These are phyloP conservation scores for Pseudomyrmex gracilis DNA, from an alignment of 1,140 invertebrate genomes.

Conservation along the genomic window DNA sequence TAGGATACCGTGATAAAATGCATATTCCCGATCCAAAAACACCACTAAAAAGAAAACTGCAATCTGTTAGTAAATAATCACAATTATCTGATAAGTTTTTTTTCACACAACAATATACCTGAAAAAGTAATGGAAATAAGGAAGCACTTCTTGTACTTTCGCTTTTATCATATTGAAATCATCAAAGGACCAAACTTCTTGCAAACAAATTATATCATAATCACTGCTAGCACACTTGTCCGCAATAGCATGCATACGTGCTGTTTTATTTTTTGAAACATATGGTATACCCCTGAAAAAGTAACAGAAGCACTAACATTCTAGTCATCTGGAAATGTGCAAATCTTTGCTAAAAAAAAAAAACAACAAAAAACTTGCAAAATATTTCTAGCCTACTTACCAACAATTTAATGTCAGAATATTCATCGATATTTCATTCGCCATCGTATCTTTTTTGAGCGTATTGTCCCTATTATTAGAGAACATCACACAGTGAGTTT, in stretches of 20 bases:
- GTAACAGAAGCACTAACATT: neutral
- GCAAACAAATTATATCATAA: constrained; percentile 96
- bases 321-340: neutral
- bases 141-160: constrained; percentile 88
- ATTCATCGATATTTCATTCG: constrained; percentile 75
- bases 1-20: constrained; percentile 95
- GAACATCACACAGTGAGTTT: neutral
- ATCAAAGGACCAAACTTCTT: constrained; percentile 95
- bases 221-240: constrained; percentile 88
- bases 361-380: neutral
- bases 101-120: constrained; percentile 87
- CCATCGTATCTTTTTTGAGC: constrained; percentile 56
- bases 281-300: constrained; percentile 92
- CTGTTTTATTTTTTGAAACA: constrained; percentile 91
- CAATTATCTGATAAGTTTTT: constrained; percentile 26
- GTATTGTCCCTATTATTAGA: neutral
- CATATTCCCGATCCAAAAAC: constrained; percentile 96
- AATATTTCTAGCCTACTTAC: constrained; percentile 79
- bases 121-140: constrained; percentile 96
- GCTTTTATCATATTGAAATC: constrained; percentile 91
- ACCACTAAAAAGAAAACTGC: constrained; percentile 87
- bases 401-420: constrained; percentile 88
- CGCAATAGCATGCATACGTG: constrained; percentile 93
- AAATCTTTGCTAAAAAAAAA: too few relatives aligned
- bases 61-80: neutral